These are phyloP conservation scores for Phataginus tricuspis DNA, from an alignment of 2,797 vertebrate genomes.

Conservation along the genomic window DNA sequence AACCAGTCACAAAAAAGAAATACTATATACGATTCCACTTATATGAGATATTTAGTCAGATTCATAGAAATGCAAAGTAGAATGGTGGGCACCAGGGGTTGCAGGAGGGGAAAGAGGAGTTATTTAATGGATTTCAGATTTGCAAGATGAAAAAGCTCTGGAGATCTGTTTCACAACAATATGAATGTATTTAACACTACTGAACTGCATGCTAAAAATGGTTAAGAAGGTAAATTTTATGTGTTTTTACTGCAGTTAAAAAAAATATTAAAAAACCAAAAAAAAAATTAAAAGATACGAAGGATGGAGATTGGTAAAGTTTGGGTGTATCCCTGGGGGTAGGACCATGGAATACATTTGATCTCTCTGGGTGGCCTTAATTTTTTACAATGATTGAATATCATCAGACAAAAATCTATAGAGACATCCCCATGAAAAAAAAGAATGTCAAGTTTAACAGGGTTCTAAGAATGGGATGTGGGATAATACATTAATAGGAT, in stretches of 20 bases:
- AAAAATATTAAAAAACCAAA: not conserved
- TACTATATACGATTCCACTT: not conserved
- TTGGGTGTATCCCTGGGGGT: not conserved
- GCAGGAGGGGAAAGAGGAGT: not conserved
- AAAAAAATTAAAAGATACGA: not conserved
- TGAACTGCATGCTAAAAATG: not conserved
- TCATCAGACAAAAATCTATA: slow-evolving; percentile 28
- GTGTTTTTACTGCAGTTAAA: not conserved
- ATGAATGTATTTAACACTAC: not conserved
- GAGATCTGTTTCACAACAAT: not conserved
- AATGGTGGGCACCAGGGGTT: not conserved
- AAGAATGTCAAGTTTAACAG: not conserved
- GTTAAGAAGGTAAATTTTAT: not conserved
- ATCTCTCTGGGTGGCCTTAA: not conserved
- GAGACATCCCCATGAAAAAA: not conserved
- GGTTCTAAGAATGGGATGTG: not conserved
- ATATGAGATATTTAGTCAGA: not conserved
- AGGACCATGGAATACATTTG: not conserved
- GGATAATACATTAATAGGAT: not conserved
- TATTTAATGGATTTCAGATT: not conserved
- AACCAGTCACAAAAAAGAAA: not conserved
- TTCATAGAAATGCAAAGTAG: not conserved
- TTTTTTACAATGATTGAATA: not conserved
- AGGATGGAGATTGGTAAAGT: not conserved
- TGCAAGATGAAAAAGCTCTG: not conserved